Base-by-base conservation (phyloP, 2,113 vertebrate species). In the Bubalus kerabau region DNA sequence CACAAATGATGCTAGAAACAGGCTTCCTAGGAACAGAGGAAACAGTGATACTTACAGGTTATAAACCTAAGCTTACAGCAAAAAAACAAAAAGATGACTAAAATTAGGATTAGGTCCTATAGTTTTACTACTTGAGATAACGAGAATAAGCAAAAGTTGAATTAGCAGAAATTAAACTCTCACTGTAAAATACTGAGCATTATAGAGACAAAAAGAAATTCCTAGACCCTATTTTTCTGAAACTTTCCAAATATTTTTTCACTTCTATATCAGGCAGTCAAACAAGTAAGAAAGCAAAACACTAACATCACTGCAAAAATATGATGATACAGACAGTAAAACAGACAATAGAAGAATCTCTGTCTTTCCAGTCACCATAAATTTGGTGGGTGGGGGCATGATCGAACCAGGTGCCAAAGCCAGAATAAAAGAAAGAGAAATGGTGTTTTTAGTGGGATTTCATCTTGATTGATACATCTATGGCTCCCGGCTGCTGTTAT, bases 401-500 rank as follows among this genome's bases (percentile, higher is more conserved):
- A 74, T 17, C 3, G 3, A 94, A 56, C 62, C 43, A 36, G 11
- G 23, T 40, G 26, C 3, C 21, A 46, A 94, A 94, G 28, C 36
- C 71, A 80, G 19, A 32, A 40, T 13, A 52, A 21, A 82, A 56
- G 15, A 71, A 7, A 30, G 62, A 50, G 14, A 59, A 62, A 60
- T 30, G 11, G 7, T 36, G 11, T 59, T 83, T 56, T 48, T 21
- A 32, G 28, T 28, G 28, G 26, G 13, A 62, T 24, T 76, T 52
- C 50, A 28, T 48, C 43, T 43, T 23, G 8, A 62, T 12, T 19
- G 24, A 26, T 15, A 21, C 23, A 54, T 16, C 56, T 12, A 8
- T 5, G 15, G n/a, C 50, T n/a, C 67, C 2, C 7, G 14, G 17
- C 6, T 24, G 2, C 26, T 9, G 3, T n/a, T 16, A 26, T 6